These are phyloP conservation scores for Encarsia formosa DNA, from an alignment of 2,888 invertebrate genomes.

Conservation along the genomic window DNA sequence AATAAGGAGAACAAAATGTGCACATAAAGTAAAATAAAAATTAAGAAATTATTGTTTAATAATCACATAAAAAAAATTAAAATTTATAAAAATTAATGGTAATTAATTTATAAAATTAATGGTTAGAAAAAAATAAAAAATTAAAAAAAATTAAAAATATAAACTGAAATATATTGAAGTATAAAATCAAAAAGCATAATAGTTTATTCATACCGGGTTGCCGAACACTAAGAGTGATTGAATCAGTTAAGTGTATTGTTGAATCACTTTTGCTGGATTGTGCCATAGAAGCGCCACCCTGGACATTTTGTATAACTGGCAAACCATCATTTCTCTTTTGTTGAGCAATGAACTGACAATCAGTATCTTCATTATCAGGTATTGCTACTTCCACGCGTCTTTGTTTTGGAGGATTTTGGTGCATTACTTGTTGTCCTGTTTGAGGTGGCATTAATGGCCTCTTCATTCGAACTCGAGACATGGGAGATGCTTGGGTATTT, in stretches of 20 bases:
- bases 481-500: constrained; percentile 31
- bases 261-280: constrained; percentile 51
- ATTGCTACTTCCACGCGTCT: constrained; percentile 62
- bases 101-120: constrained; percentile 1
- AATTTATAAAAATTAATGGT: constrained; percentile 5
- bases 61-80: constrained; percentile 5
- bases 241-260: constrained; percentile 67
- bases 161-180: constrained; percentile 1
- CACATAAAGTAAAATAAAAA: constrained; percentile 19
- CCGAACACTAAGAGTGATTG: constrained; percentile 64
- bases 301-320: constrained; percentile 71
- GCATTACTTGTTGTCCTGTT: constrained; percentile 31
- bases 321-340: constrained; percentile 69
- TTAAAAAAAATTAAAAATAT: neutral
- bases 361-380: constrained; percentile 69
- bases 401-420: constrained; percentile 44
- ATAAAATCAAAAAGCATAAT: neutral
- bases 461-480: constrained; percentile 46
- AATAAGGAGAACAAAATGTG: constrained; percentile 23
- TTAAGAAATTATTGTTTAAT: constrained; percentile 3
- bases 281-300: constrained; percentile 57
- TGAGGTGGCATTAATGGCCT: constrained; percentile 40
- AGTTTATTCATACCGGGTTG: constrained; percentile 43
- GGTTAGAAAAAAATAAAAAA: neutral
- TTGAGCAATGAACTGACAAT: constrained; percentile 71